Evolutionary conservation across 2,797 vertebrate species (phyloP), one percentile per base, ranked within the genome.

Genomic region (Luscinia megarhynchos): DNA sequence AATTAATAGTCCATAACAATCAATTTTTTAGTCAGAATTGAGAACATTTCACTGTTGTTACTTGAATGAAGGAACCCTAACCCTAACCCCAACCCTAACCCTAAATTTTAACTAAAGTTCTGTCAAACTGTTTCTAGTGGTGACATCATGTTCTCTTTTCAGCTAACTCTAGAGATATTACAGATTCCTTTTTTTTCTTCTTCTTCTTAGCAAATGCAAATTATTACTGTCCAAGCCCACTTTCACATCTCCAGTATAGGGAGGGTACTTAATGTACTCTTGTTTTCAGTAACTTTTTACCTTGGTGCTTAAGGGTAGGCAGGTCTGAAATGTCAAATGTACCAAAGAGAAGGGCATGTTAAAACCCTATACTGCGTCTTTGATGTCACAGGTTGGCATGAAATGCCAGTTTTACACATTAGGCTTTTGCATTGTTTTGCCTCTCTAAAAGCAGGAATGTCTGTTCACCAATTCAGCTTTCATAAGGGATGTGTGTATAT

Each of bases 201-300:
- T 54, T 19, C 2, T 45, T 58, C 22, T 29, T 38, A 45, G 29
- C 53, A 76, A 84, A 55, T 45, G 13, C 12, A 72, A 63, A 45
- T n/a, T 27, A 19, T 50, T 45, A 17, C 9, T 1, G 0, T 27
- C 23, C 34, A 68, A 12, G 8, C 7, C 16, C 21, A 14, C 12
- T 78, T 55, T 32, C 13, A 43, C 14, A 27, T 26, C 34, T 84
- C 53, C 55, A 41, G 3, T 50, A 12, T 15, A 48, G 5, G 8
- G 61, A 67, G 7, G 6, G 53, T 46, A 30, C 11, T 43, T 84
- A 18, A 70, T 36, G 23, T 38, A 15, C 17, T 72, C 32, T 53
- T 12, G 21, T 69, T 84, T 79, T 75, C 38, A 62, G 10, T 50
- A 67, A 32, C 22, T 59, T 48, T 70, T 74, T 63, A 36, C 34